Percentiles rank a stretch among this genome's conserved stretches.
These are phyloP conservation scores for Microtus pennsylvanicus DNA, from an alignment of 2,113 vertebrate species.

Conservation along the genomic window DNA sequence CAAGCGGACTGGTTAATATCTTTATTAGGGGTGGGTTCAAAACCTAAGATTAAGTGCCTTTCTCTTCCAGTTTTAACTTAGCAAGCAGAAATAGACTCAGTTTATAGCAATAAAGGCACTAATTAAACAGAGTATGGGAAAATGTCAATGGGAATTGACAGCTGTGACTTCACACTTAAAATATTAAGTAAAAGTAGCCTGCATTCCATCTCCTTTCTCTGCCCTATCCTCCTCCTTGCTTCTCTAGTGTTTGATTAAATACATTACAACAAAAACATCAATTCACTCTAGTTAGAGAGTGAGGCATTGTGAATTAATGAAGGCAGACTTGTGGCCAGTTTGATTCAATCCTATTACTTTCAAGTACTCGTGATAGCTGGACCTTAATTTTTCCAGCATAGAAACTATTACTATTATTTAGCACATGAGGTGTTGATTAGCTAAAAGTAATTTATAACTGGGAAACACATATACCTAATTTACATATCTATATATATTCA, in stretches of 20 bases:
- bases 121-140: constrained; percentile 72
- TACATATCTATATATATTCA: background rate
- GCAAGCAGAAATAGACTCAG: constrained; percentile 64
- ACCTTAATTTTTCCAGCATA: constrained; percentile 66
- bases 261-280: constrained; percentile 78
- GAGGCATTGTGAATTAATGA: constrained; percentile 80
- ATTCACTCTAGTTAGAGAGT: constrained; percentile 79
- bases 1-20: constrained; percentile 11
- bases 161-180: constrained; percentile 77
- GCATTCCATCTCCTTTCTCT: constrained; percentile 18
- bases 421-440: constrained; percentile 43
- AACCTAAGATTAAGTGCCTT: constrained; percentile 53
- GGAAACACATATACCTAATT: background rate
- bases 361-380: constrained; percentile 74
- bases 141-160: constrained; percentile 77
- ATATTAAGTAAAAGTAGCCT: constrained; percentile 78
- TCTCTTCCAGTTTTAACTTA: constrained; percentile 61
- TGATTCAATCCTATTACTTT: constrained; percentile 77
- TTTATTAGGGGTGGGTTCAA: background rate
- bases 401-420: constrained; percentile 68
- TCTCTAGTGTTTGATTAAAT: constrained; percentile 78
- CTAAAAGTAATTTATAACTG: constrained; percentile 39
- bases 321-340: constrained; percentile 75
- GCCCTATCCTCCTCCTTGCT: constrained; percentile 53
- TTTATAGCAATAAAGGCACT: constrained; percentile 72